Percentiles rank a stretch among this genome's conserved stretches.
These are phyloP conservation scores for Anaspis maculata DNA, from an alignment of 2,888 invertebrate genomes.

Conservation along the genomic window DNA sequence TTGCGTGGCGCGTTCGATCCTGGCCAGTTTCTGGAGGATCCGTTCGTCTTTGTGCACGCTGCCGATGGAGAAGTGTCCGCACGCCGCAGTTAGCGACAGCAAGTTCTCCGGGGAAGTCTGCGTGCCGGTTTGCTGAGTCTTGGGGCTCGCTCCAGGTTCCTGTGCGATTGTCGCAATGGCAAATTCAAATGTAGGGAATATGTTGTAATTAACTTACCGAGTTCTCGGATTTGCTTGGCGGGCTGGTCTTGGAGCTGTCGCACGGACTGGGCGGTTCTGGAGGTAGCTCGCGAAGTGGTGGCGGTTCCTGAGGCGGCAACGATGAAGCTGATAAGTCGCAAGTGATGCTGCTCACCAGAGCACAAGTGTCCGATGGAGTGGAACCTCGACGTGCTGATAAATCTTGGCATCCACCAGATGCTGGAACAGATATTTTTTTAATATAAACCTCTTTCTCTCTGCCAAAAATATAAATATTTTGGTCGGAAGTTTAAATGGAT, in stretches of 20 bases:
- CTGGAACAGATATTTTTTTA: not conserved
- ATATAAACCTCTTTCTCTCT: too few relatives aligned
- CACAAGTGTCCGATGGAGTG: constrained; percentile 54
- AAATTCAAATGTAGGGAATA: constrained; percentile 2
- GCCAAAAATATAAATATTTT: too few relatives aligned
- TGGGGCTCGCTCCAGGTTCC: constrained; percentile 38
- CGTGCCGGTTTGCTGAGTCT: constrained; percentile 54
- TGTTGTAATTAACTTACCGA: constrained; percentile 22
- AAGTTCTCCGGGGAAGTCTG: constrained; percentile 60
- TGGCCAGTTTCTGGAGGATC: constrained; percentile 47
- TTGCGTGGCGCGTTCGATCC: constrained; percentile 49
- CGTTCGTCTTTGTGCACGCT: constrained; percentile 47
- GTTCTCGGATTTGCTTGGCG: constrained; percentile 40
- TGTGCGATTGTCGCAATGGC: constrained; percentile 13
- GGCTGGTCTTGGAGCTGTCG: constrained; percentile 46
- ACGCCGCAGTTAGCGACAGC: constrained; percentile 23
- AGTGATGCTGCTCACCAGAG: constrained; percentile 52
- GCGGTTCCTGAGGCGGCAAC: constrained; percentile 44
- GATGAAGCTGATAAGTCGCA: constrained; percentile 54
- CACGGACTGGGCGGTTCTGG: constrained; percentile 51
- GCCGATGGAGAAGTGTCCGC: constrained; percentile 56
- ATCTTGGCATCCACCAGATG: constrained; percentile 37
- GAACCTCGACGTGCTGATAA: constrained; percentile 47
- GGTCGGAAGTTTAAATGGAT: too few relatives aligned
- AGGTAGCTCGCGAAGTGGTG: too few relatives aligned